Evolutionary conservation across 2,888 invertebrate genomes (phyloP).

Genomic region (Drosophila pseudotalamancana): DNA sequence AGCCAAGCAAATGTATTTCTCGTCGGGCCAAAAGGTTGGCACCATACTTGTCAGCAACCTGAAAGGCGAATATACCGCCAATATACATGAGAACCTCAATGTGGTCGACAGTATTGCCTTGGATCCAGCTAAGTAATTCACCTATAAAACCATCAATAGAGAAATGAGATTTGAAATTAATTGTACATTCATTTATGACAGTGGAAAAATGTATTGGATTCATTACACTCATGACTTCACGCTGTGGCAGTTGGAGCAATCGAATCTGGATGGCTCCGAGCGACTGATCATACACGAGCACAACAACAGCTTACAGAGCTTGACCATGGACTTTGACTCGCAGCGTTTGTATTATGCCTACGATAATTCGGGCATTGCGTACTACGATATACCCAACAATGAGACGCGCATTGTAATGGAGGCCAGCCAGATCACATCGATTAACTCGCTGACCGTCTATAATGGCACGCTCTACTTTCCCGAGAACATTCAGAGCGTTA

Average conservation of each 20-base stretch:
- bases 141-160: too few relatives aligned
- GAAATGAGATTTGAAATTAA: neutral
- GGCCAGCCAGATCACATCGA: constrained; percentile 81
- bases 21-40: constrained; percentile 85
- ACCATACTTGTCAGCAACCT: constrained; percentile 89
- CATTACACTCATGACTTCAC: constrained; percentile 84
- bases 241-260: constrained; percentile 86
- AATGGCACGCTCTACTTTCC: constrained; percentile 88
- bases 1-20: constrained; percentile 87
- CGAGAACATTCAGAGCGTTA: constrained; percentile 87
- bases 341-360: constrained; percentile 91
- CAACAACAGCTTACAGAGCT: constrained; percentile 85
- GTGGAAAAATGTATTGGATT: constrained; percentile 87
- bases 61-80: constrained; percentile 89
- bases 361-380: constrained; percentile 86
- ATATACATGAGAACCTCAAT: constrained; percentile 81
- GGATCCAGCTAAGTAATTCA: constrained; percentile 87
- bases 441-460: constrained; percentile 88
- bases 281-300: constrained; percentile 80
- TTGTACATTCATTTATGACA: constrained; percentile 50
- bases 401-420: constrained; percentile 73
- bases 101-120: constrained; percentile 88
- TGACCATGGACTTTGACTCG: constrained; percentile 87
- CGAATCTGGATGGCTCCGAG: constrained; percentile 88
- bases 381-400: constrained; percentile 85